Percentiles rank a stretch among this genome's conserved stretches.
phyloP scores from a whole-genome alignment of 2,113 vertebrate genomes.

The Rhombomys opimus region DNA sequence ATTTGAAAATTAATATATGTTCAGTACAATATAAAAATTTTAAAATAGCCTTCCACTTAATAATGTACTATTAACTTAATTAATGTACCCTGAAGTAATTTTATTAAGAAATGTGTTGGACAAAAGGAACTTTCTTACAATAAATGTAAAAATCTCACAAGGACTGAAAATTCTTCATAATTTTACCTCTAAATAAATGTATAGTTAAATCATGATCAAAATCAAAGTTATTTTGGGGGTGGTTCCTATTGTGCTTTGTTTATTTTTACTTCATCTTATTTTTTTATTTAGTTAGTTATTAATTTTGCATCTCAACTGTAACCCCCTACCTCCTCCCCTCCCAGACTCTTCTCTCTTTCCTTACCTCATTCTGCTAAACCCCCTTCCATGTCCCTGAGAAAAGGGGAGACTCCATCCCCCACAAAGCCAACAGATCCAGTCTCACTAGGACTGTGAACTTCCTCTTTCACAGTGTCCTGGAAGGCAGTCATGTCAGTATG shows the following conservation, averaged over 20 bases:
- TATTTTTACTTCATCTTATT: background rate
- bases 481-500: too few relatives aligned
- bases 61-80: constrained; percentile 51
- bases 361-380: too few relatives aligned
- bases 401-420: too few relatives aligned
- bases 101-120: background rate
- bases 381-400: too few relatives aligned
- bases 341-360: too few relatives aligned
- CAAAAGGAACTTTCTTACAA: background rate
- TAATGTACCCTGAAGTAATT: constrained; percentile 52
- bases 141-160: background rate
- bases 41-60: constrained; percentile 34
- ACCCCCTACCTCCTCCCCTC: too few relatives aligned
- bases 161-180: background rate
- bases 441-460: too few relatives aligned
- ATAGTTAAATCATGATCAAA: background rate
- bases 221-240: background rate
- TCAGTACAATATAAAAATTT: background rate
- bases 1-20: background rate
- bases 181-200: background rate
- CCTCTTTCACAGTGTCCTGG: too few relatives aligned
- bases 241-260: background rate
- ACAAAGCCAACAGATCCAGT: too few relatives aligned
- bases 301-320: too few relatives aligned
- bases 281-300: background rate